phyloP scores from a whole-genome alignment of 2,797 vertebrate genomes.

The Takifugu ocellatus region DNA sequence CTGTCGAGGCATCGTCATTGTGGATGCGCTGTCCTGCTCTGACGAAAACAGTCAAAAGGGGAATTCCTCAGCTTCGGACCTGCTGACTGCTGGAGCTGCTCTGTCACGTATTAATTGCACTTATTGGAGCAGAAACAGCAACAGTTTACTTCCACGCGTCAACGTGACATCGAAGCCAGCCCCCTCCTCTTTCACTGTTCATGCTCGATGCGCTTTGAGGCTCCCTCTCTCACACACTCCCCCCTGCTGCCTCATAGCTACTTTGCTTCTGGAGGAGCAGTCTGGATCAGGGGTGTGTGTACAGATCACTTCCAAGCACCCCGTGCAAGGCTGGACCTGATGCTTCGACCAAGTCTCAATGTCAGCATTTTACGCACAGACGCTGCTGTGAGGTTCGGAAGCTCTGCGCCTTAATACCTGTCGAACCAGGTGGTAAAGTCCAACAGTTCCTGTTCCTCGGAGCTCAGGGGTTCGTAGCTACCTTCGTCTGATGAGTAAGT shows the following conservation, averaged over 20 bases:
- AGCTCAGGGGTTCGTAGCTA: conserved; percentile 87
- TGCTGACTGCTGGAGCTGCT: conserved; percentile 11
- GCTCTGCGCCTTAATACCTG: conserved; percentile 79
- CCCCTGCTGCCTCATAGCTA: conserved; percentile 35
- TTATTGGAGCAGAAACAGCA: conserved; percentile 65
- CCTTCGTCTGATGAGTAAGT: conserved; percentile 89
- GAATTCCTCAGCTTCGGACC: conserved; percentile 40
- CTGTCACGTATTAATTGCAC: conserved; percentile 79
- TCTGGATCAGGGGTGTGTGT: conserved; percentile 39
- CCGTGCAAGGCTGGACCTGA: conserved; percentile 38
- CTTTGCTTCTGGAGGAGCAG: conserved; percentile 58
- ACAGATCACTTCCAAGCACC: conserved; percentile 46
- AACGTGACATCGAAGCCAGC: conserved; percentile 45
- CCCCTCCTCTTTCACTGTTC: conserved; percentile 39
- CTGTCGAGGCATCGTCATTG: conserved; percentile 49
- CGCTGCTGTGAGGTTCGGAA: conserved; percentile 10
- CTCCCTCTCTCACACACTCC: not conserved
- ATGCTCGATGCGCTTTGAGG: conserved; percentile 33
- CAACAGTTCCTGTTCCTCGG: conserved; percentile 86
- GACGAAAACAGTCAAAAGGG: conserved; percentile 21
- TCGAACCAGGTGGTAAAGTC: conserved; percentile 93
- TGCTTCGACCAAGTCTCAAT: conserved; percentile 35
- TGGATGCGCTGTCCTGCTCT: conserved; percentile 35
- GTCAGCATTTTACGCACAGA: conserved; percentile 49
- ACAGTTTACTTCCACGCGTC: conserved; percentile 60